A percentile compares a stretch with the other conserved stretches of the same genome.
phyloP scores from a whole-genome alignment of 2,797 vertebrate genomes.

The Neosilurus hyrtlii region DNA sequence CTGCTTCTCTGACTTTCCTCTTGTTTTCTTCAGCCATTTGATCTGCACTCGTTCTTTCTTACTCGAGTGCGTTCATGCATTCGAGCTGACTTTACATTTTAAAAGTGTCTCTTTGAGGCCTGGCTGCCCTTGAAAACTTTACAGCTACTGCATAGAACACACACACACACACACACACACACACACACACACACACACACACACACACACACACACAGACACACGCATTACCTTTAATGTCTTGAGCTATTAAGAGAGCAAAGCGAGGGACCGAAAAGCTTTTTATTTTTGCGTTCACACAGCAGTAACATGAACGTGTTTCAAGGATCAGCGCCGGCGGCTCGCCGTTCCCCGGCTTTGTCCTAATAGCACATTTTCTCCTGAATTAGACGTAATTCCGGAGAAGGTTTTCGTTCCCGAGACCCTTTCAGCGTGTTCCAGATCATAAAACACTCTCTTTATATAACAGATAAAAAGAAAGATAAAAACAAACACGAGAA shows the following conservation, averaged over 20 bases:
- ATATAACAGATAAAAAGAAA: neutral
- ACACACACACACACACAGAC: constrained; percentile 14
- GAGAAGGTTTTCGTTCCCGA: neutral
- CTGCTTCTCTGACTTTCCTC: constrained; percentile 26
- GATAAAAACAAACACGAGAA: neutral
- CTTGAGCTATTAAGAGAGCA: neutral
- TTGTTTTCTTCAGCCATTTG: constrained; percentile 25
- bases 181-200: constrained; percentile 9
- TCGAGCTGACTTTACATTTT: constrained; percentile 50
- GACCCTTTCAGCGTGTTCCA: constrained; percentile 8
- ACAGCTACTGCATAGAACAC: neutral
- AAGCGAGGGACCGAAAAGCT: neutral
- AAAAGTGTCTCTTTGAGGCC: constrained; percentile 22
- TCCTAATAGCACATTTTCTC: constrained; percentile 24
- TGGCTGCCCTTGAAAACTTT: constrained; percentile 18
- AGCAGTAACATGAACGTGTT: neutral
- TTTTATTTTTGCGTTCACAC: constrained; percentile 13
- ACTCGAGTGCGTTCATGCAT: constrained; percentile 28
- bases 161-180: neutral
- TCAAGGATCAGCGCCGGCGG: neutral
- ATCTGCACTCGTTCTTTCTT: constrained; percentile 32
- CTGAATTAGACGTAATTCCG: constrained; percentile 25
- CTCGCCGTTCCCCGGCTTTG: neutral
- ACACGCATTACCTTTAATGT: constrained; percentile 27
- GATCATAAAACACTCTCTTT: neutral